Evolutionary conservation across 2,888 invertebrate genomes (phyloP).

Genomic region (Petrolisthes cinctipes): DNA sequence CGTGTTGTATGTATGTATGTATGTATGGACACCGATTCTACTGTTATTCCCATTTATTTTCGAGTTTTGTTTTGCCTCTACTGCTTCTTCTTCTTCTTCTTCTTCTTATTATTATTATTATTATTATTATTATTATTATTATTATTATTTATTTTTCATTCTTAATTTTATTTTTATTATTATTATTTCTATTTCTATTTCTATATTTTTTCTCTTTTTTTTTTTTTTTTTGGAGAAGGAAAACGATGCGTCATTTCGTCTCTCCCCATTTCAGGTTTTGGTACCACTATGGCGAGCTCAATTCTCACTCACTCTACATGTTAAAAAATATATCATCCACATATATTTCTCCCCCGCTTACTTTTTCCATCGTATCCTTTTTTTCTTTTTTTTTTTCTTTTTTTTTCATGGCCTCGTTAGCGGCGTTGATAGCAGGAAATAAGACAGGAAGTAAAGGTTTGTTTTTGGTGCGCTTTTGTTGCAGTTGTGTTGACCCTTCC

Average conservation of each 20-base stretch:
- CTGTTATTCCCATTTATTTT: background rate
- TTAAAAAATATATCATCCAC: background rate
- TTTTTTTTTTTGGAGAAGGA: too few relatives aligned
- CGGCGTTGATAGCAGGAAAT: background rate
- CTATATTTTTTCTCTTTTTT: too few relatives aligned
- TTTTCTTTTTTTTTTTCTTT: background rate
- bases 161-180: too few relatives aligned
- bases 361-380: background rate
- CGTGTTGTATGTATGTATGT: background rate
- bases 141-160: too few relatives aligned
- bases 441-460: background rate
- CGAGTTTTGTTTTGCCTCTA: background rate
- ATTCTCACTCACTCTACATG: background rate
- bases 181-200: too few relatives aligned
- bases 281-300: too few relatives aligned
- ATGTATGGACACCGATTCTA: background rate
- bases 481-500: background rate
- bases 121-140: too few relatives aligned
- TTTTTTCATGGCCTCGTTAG: background rate
- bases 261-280: too few relatives aligned
- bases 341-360: background rate
- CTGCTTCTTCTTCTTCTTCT: too few relatives aligned
- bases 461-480: background rate
- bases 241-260: too few relatives aligned
- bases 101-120: too few relatives aligned